phyloP scores from a whole-genome alignment of 2,113 vertebrate genomes.

The Chinchilla lanigera region DNA sequence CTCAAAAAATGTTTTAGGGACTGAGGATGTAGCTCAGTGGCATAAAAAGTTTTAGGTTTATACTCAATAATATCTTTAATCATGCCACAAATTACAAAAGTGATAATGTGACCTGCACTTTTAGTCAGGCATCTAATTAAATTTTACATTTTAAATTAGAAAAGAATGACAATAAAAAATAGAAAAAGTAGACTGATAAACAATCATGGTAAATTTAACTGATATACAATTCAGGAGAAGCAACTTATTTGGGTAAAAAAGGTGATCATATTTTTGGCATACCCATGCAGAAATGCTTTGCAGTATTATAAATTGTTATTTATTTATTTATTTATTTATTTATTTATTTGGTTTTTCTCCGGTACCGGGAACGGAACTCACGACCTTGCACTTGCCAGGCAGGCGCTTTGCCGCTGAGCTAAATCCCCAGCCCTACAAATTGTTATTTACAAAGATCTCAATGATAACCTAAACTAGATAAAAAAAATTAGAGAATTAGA shows the following conservation, averaged over 20 bases:
- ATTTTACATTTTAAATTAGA: not conserved
- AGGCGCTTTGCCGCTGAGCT: too few species aligned
- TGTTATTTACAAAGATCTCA: not conserved
- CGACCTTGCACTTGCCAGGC: too few species aligned
- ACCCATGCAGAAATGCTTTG: not conserved
- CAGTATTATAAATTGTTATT: not conserved
- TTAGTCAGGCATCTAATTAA: not conserved
- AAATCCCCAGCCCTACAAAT: too few species aligned
- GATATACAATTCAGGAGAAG: not conserved
- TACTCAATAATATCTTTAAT: not conserved
- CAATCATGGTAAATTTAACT: not conserved
- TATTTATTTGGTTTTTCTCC: too few species aligned
- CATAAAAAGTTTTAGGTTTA: not conserved
- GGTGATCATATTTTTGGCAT: not conserved
- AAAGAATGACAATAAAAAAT: not conserved
- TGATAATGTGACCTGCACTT: not conserved
- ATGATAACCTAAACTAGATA: not conserved
- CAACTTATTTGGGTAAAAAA: not conserved
- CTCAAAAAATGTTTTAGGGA: too few species aligned
- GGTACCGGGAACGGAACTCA: too few species aligned
- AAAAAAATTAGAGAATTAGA: not conserved
- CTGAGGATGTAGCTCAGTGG: too few species aligned
- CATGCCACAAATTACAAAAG: not conserved
- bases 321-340: too few species aligned
- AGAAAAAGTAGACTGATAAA: not conserved